Conservation (phyloP, 2,113 vertebrate species). For the Neodon shergylaensis region DNA sequence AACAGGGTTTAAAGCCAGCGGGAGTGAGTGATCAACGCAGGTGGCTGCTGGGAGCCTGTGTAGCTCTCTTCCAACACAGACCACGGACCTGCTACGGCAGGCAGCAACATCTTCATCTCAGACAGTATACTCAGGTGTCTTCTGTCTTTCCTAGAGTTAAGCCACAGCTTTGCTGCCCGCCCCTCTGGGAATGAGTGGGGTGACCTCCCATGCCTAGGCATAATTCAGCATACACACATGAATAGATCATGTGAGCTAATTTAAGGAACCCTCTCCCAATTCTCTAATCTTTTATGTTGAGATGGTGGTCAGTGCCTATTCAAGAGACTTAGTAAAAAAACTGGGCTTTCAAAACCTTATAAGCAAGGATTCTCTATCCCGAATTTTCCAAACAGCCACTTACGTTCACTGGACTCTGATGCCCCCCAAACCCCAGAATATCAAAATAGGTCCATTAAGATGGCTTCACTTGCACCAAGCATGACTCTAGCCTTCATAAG, state of each 20-base stretch:
- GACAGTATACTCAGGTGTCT: background rate
- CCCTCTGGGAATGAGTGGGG: background rate
- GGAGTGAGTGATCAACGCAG: background rate
- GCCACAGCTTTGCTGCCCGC: background rate
- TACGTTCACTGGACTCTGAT: background rate
- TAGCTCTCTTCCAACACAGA: background rate
- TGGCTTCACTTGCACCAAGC: background rate
- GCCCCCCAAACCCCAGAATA: background rate
- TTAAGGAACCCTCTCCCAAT: constrained; percentile 41
- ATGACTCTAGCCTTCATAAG: background rate
- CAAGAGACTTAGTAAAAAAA: constrained; percentile 33
- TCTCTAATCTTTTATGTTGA: constrained; percentile 65
- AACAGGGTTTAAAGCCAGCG: background rate
- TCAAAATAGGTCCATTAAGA: background rate
- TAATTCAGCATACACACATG: constrained; percentile 66
- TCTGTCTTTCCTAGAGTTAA: background rate
- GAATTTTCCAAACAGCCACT: background rate
- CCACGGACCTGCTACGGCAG: background rate
- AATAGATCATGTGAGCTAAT: constrained; percentile 65
- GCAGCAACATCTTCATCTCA: background rate
- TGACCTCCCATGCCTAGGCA: constrained; percentile 56
- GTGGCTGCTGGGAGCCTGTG: accelerated
- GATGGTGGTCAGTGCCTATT: constrained; percentile 23
- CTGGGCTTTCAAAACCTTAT: constrained; percentile 43
- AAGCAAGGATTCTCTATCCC: background rate